These are phyloP conservation scores for Notolabrus celidotus DNA, from an alignment of 2,797 vertebrate genomes.

Conservation along the genomic window DNA sequence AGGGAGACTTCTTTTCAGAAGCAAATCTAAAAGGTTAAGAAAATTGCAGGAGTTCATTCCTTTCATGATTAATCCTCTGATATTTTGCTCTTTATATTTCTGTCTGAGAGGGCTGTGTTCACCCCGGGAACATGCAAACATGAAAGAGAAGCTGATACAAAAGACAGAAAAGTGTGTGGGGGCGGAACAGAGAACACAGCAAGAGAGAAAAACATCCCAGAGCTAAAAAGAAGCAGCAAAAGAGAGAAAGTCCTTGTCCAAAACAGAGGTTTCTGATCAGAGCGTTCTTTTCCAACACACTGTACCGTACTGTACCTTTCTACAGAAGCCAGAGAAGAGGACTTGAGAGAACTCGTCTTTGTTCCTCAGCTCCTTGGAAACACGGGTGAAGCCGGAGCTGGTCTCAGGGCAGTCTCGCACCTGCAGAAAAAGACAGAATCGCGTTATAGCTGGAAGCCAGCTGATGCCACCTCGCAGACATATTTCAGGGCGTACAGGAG, in stretches of 20 bases:
- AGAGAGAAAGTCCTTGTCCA: slow-evolving; percentile 36
- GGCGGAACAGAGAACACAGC: slow-evolving; percentile 2
- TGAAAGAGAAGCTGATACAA: slow-evolving; percentile 30
- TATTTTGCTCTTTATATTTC: slow-evolving; percentile 8
- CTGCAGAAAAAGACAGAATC: slow-evolving; percentile 76
- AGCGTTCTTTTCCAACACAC: neutral
- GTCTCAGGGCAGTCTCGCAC: slow-evolving; percentile 85
- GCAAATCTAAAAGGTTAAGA: slow-evolving; percentile 6
- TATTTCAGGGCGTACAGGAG: neutral
- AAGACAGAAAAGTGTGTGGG: neutral
- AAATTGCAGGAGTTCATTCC: slow-evolving; percentile 3
- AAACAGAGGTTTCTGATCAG: slow-evolving; percentile 22
- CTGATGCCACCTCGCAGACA: neutral
- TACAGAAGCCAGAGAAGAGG: slow-evolving; percentile 91
- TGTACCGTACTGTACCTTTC: slow-evolving; percentile 85
- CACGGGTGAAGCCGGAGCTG: slow-evolving; percentile 81
- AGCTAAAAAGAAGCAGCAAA: slow-evolving; percentile 34
- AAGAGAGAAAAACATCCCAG: slow-evolving; percentile 40
- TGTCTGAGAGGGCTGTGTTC: slow-evolving; percentile 15
- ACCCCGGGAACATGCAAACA: slow-evolving; percentile 10
- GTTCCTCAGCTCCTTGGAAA: slow-evolving; percentile 85
- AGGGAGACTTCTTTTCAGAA: neutral
- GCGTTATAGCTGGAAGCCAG: slow-evolving; percentile 22
- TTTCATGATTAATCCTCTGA: slow-evolving; percentile 37
- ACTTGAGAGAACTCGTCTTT: slow-evolving; percentile 86